Conservation (phyloP, 2,113 vertebrate species). For the Ophiodon elongatus region DNA sequence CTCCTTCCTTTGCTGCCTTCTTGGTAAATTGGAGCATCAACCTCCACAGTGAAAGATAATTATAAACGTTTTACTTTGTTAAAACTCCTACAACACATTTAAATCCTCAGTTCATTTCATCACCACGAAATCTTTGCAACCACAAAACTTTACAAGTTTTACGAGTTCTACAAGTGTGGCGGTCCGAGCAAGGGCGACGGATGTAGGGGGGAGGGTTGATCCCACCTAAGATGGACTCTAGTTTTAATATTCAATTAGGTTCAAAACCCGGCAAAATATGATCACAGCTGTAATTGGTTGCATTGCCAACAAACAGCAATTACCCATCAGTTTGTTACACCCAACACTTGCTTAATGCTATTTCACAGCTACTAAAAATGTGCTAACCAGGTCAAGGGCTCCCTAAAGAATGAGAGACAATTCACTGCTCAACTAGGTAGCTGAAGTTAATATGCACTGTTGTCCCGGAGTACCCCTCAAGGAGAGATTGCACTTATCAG, state of each 20-base stretch:
- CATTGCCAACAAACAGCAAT: slow-evolving; percentile 44
- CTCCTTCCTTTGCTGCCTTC: neutral
- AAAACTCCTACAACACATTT: neutral
- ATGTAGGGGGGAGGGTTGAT: neutral
- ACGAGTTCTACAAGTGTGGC: too few relatives aligned
- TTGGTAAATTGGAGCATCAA: neutral
- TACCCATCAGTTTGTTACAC: slow-evolving; percentile 20
- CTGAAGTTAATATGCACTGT: slow-evolving; percentile 36
- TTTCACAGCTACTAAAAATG: slow-evolving; percentile 56
- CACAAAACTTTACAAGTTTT: too few relatives aligned
- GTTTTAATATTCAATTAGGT: neutral
- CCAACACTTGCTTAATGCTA: slow-evolving; percentile 32
- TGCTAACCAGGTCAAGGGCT: slow-evolving; percentile 65
- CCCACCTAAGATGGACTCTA: neutral
- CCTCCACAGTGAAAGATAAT: neutral
- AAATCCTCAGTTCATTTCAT: neutral
- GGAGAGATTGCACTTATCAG: slow-evolving; percentile 49
- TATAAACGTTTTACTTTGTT: neutral
- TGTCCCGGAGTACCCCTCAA: slow-evolving; percentile 17
- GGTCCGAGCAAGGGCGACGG: neutral
- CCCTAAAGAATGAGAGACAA: slow-evolving; percentile 51
- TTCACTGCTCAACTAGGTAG: slow-evolving; percentile 47
- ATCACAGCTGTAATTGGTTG: slow-evolving; percentile 46
- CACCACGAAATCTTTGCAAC: neutral
- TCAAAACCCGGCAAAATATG: neutral